These are phyloP conservation scores for Conops quadrifasciatus DNA, from an alignment of 2,888 invertebrate species.

Conservation along the genomic window DNA sequence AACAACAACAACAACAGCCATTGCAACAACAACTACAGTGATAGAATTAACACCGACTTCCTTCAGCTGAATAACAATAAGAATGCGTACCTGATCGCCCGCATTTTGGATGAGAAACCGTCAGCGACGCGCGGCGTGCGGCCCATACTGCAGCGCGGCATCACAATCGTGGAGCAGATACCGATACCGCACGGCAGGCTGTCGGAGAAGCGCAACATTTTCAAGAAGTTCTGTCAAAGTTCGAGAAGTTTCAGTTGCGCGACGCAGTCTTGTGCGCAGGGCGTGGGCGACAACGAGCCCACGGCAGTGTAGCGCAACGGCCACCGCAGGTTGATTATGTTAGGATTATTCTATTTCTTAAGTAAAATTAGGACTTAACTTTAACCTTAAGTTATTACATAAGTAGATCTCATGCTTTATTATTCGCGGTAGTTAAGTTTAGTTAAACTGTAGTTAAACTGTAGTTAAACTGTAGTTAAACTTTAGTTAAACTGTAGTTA, in stretches of 20 bases:
- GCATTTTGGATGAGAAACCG: slow-evolving; percentile 30
- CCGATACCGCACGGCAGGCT: slow-evolving; percentile 37
- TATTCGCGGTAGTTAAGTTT: too few relatives aligned
- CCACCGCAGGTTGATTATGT: background rate
- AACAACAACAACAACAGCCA: slow-evolving; percentile 23
- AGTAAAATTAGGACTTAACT: too few relatives aligned
- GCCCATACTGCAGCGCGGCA: slow-evolving; percentile 56
- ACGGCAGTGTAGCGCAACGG: slow-evolving; percentile 57
- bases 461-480: too few relatives aligned
- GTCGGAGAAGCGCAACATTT: slow-evolving; percentile 51
- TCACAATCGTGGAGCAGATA: slow-evolving; percentile 58
- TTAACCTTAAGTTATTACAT: too few relatives aligned
- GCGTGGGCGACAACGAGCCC: slow-evolving; percentile 53
- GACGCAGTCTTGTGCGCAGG: slow-evolving; percentile 57
- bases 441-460: too few relatives aligned
- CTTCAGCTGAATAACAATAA: slow-evolving; percentile 22
- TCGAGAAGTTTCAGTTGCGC: slow-evolving; percentile 59
- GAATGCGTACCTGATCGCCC: slow-evolving; percentile 21
- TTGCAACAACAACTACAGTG: slow-evolving; percentile 23
- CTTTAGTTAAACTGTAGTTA: too few relatives aligned
- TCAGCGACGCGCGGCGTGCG: slow-evolving; percentile 43
- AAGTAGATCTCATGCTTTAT: too few relatives aligned
- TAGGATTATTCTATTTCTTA: background rate
- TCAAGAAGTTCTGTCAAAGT: slow-evolving; percentile 63
- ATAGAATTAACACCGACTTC: slow-evolving; percentile 9